A percentile compares a stretch with the other conserved stretches of the same genome.
These are phyloP conservation scores for Vireo altiloquus DNA, from an alignment of 2,113 vertebrate species.

Conservation along the genomic window DNA sequence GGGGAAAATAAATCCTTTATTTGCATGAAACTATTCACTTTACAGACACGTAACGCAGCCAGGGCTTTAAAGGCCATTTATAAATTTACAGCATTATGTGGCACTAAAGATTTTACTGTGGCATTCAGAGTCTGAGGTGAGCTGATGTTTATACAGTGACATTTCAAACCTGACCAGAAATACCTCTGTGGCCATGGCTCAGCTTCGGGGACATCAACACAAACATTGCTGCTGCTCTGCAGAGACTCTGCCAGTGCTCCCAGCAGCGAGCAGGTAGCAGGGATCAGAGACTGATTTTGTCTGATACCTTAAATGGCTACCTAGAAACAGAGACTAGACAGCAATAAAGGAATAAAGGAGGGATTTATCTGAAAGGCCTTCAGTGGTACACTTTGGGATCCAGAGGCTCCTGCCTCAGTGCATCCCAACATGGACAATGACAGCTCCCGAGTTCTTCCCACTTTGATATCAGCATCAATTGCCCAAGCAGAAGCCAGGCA, in stretches of 20 bases:
- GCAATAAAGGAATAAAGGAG: too few relatives aligned
- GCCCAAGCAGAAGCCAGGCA: too few relatives aligned
- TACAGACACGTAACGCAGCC: background rate
- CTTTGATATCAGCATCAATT: too few relatives aligned
- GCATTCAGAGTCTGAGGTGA: background rate
- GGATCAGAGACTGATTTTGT: background rate
- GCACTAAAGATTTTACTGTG: background rate
- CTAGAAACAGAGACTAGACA: too few relatives aligned
- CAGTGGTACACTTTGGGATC: too few relatives aligned
- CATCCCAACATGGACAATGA: too few relatives aligned
- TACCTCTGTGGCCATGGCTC: accelerated
- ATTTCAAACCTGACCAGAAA: background rate
- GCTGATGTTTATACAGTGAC: background rate
- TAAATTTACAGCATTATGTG: background rate
- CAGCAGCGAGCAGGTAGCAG: accelerated
- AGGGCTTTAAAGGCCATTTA: background rate
- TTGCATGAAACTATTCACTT: background rate
- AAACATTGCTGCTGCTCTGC: background rate
- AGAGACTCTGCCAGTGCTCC: accelerated
- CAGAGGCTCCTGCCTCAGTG: too few relatives aligned
- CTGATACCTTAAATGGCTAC: too few relatives aligned
- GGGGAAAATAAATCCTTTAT: background rate
- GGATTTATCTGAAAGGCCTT: too few relatives aligned
- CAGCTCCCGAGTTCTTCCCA: too few relatives aligned
- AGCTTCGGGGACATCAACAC: background rate